Percentiles rank a stretch among this genome's conserved stretches.
phyloP scores from a whole-genome alignment of 2,797 vertebrate genomes.

The Pseudocheirus occidentalis region DNA sequence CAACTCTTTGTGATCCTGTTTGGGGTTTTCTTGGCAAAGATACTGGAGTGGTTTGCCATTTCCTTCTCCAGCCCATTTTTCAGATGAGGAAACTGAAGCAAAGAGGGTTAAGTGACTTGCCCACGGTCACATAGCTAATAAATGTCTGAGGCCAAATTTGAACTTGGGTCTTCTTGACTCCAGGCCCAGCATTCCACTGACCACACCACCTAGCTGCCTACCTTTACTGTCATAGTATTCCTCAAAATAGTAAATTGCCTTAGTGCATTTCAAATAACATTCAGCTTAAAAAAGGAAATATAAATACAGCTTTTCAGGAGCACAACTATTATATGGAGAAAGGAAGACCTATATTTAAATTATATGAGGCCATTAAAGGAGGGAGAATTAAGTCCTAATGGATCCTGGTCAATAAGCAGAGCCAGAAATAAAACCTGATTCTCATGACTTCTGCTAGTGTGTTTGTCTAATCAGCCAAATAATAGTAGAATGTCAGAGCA shows the following conservation, averaged over 20 bases:
- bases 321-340: slow-evolving; percentile 1
- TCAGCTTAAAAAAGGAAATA: slow-evolving; percentile 51
- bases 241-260: background rate
- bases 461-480: background rate
- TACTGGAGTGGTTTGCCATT: background rate
- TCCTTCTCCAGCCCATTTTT: background rate
- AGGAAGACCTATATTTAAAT: slow-evolving; percentile 9
- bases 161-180: background rate
- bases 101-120: background rate
- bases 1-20: no score
- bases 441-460: background rate
- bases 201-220: background rate
- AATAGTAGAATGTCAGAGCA: background rate
- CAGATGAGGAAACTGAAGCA: background rate
- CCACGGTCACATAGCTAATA: background rate
- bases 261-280: slow-evolving; percentile 51
- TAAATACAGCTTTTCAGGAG: background rate
- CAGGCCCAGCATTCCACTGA: background rate
- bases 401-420: slow-evolving; percentile 33
- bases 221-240: background rate
- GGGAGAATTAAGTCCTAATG: slow-evolving; percentile 28
- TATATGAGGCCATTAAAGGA: slow-evolving; percentile 35
- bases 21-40: background rate
- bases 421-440: slow-evolving; percentile 24
- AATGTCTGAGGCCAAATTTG: background rate